Conservation (phyloP, 2,888 invertebrate species). For the Coleophora flavipennella region DNA sequence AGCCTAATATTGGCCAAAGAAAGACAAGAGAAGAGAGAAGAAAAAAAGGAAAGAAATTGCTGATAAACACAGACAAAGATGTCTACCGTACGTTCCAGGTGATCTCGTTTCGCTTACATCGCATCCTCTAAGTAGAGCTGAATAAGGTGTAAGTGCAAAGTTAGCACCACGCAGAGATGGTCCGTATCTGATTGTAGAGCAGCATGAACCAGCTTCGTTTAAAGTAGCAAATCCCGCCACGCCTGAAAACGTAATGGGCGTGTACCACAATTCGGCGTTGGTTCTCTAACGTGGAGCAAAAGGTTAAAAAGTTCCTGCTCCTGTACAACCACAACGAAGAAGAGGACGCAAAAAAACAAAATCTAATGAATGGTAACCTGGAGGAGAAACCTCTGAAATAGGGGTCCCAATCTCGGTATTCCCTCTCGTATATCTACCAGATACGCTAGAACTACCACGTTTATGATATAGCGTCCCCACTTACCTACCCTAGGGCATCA, state of each 20-base stretch:
- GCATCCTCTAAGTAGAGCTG: slow-evolving; percentile 6
- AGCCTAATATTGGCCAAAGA: slow-evolving; percentile 6
- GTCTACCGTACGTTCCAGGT: slow-evolving; percentile 6
- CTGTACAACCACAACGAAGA: background rate
- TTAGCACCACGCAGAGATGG: slow-evolving; percentile 6
- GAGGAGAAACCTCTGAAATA: too few relatives aligned
- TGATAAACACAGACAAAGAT: slow-evolving; percentile 1
- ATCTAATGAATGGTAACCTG: too few relatives aligned
- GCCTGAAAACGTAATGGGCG: background rate
- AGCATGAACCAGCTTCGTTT: slow-evolving; percentile 2
- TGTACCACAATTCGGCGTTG: slow-evolving; percentile 1
- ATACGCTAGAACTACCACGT: too few relatives aligned
- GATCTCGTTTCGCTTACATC: slow-evolving; percentile 3
- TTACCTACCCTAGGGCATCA: too few relatives aligned
- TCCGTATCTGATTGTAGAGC: slow-evolving; percentile 1
- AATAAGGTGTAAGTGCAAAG: slow-evolving; percentile 1
- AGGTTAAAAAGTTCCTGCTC: background rate
- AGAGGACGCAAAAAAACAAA: background rate
- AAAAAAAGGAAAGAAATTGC: slow-evolving; percentile 1
- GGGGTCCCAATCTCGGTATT: too few relatives aligned
- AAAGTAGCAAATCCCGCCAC: background rate
- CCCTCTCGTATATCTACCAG: too few relatives aligned
- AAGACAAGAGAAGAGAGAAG: slow-evolving; percentile 6
- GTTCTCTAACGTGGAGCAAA: background rate
- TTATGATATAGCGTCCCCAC: too few relatives aligned